Conservation (phyloP, 2,888 invertebrate species). For the Eilema griseolum region DNA sequence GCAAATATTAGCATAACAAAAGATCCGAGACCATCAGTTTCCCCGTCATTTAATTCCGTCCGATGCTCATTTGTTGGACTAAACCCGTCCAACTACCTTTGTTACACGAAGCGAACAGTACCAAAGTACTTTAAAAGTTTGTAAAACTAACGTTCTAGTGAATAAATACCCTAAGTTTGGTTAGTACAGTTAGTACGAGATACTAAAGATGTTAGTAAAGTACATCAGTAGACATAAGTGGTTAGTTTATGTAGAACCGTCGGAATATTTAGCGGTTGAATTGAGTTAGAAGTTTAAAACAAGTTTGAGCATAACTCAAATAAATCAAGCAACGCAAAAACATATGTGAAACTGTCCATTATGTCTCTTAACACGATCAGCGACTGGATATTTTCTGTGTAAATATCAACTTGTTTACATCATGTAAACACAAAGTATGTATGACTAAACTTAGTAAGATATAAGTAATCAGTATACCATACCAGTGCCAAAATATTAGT, state of each 20-base stretch:
- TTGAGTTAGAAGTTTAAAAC: slow-evolving; percentile 48
- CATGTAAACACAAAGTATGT: background rate
- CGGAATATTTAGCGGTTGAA: slow-evolving; percentile 45
- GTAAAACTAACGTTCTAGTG: slow-evolving; percentile 57
- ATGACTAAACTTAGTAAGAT: too few relatives aligned
- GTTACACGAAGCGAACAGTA: slow-evolving; percentile 62
- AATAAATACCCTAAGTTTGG: slow-evolving; percentile 64
- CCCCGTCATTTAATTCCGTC: slow-evolving; percentile 62
- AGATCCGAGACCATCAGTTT: slow-evolving; percentile 57
- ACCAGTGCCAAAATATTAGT: too few relatives aligned
- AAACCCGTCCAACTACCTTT: slow-evolving; percentile 63
- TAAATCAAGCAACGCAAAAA: slow-evolving; percentile 34
- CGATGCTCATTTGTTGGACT: slow-evolving; percentile 62
- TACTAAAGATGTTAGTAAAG: slow-evolving; percentile 54
- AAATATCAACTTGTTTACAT: background rate
- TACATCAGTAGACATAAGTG: slow-evolving; percentile 57
- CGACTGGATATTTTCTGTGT: slow-evolving; percentile 22
- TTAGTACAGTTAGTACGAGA: slow-evolving; percentile 55
- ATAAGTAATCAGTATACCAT: too few relatives aligned
- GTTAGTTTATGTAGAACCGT: slow-evolving; percentile 53
- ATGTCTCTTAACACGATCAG: slow-evolving; percentile 27
- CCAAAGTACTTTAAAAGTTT: slow-evolving; percentile 66
- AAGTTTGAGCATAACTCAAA: slow-evolving; percentile 46
- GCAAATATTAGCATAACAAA: slow-evolving; percentile 69
- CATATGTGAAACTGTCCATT: slow-evolving; percentile 32